Conservation (phyloP, 2,797 vertebrate species). For the Neomorphus geoffroyi region DNA sequence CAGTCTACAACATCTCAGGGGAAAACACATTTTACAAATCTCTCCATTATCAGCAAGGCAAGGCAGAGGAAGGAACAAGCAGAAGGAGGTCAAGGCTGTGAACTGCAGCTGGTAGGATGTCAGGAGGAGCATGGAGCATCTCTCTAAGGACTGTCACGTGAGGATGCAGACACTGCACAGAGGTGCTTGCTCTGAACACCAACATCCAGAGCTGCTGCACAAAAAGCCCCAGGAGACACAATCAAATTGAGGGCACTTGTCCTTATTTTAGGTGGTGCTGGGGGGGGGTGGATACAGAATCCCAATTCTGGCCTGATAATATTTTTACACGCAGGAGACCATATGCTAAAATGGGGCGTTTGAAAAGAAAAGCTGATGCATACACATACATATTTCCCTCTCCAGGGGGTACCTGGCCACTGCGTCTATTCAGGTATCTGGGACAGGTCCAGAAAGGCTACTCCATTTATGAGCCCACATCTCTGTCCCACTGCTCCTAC, state of each 20-base stretch:
- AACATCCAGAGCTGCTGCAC: neutral
- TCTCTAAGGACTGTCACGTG: accelerated
- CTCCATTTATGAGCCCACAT: neutral
- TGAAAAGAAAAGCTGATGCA: conserved; percentile 12
- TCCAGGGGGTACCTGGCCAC: neutral
- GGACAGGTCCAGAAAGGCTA: conserved; percentile 25
- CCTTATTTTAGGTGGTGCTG: neutral
- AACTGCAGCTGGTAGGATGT: accelerated
- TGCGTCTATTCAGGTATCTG: conserved; percentile 31
- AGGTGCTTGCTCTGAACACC: neutral
- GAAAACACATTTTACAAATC: neutral
- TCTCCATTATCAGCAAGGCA: neutral
- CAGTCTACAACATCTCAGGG: neutral
- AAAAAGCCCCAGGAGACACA: neutral
- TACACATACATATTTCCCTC: neutral
- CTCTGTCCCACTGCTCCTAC: neutral
- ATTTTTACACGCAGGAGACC: conserved; percentile 22
- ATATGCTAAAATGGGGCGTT: conserved; percentile 18
- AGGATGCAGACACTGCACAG: accelerated
- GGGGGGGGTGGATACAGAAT: neutral
- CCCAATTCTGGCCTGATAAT: conserved; percentile 9
- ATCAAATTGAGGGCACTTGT: neutral
- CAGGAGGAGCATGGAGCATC: accelerated
- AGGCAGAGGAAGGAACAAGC: neutral
- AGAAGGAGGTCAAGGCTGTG: neutral